Evolutionary conservation across 2,797 vertebrate species (phyloP).

Genomic region (Sebastes oblongus): DNA sequence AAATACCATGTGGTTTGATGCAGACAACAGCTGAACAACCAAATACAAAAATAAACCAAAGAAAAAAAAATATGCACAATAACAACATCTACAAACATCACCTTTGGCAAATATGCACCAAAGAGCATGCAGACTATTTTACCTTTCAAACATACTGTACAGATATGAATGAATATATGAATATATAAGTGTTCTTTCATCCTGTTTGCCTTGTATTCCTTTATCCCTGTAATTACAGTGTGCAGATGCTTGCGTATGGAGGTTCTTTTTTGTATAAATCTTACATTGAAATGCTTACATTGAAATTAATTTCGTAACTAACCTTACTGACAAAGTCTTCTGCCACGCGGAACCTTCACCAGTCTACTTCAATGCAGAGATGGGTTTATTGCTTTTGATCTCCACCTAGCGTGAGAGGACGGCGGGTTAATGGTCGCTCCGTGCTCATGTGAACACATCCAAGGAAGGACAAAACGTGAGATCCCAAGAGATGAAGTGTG

Average conservation of each 20-base stretch:
- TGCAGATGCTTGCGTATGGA: not conserved
- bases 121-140: not conserved
- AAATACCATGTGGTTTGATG: not conserved
- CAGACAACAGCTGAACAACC: not conserved
- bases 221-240: not conserved
- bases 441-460: constrained; percentile 19
- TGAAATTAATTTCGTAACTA: not conserved
- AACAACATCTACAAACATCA: not conserved
- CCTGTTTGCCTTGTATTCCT: not conserved
- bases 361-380: not conserved
- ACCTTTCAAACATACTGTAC: not conserved
- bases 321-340: not conserved
- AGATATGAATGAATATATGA: not conserved
- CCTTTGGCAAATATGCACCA: not conserved
- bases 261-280: not conserved
- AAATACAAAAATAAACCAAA: not conserved
- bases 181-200: not conserved
- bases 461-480: constrained; percentile 9
- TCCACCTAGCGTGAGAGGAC: not conserved
- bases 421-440: constrained; percentile 6
- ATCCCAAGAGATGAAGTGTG: constrained; percentile 6
- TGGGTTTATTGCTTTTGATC: constrained; percentile 4
- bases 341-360: not conserved
- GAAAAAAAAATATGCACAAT: not conserved
- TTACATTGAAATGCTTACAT: not conserved